Percentiles rank a stretch among this genome's conserved stretches.
These are phyloP conservation scores for Euphydryas editha DNA, from an alignment of 2,888 invertebrate genomes.

Conservation along the genomic window DNA sequence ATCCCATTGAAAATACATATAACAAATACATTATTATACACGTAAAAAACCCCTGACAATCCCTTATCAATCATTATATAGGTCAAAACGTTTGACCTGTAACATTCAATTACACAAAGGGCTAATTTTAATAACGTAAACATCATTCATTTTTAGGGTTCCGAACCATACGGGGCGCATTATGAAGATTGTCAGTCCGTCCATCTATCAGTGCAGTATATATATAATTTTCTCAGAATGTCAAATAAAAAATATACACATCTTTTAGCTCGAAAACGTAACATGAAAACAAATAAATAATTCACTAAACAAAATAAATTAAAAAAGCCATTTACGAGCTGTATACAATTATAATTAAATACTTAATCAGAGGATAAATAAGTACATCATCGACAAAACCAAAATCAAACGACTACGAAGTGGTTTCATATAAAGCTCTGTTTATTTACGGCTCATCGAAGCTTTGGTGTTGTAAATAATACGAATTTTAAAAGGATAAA, in stretches of 20 bases:
- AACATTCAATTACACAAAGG: background rate
- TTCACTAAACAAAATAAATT: background rate
- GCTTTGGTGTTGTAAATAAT: slow-evolving; percentile 68
- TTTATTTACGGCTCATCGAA: slow-evolving; percentile 68
- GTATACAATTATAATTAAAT: background rate
- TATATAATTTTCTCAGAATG: no score
- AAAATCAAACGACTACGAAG: slow-evolving; percentile 60
- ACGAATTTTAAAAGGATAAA: slow-evolving; percentile 67
- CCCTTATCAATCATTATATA: slow-evolving; percentile 1
- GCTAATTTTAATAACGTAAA: background rate
- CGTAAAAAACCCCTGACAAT: background rate
- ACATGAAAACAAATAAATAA: no score
- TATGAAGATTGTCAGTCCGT: no score
- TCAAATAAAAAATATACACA: no score
- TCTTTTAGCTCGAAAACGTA: no score
- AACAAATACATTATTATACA: no score
- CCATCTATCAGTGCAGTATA: no score
- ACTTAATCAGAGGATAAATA: background rate
- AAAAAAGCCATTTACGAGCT: background rate
- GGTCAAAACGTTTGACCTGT: background rate
- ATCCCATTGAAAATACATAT: no score
- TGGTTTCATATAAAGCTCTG: slow-evolving; percentile 64
- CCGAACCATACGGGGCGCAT: no score
- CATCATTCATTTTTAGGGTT: background rate
- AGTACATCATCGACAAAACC: slow-evolving; percentile 44